Percentiles rank a stretch among this genome's conserved stretches.
phyloP scores from a whole-genome alignment of 2,888 invertebrate species.

The Drymonia ruficornis region DNA sequence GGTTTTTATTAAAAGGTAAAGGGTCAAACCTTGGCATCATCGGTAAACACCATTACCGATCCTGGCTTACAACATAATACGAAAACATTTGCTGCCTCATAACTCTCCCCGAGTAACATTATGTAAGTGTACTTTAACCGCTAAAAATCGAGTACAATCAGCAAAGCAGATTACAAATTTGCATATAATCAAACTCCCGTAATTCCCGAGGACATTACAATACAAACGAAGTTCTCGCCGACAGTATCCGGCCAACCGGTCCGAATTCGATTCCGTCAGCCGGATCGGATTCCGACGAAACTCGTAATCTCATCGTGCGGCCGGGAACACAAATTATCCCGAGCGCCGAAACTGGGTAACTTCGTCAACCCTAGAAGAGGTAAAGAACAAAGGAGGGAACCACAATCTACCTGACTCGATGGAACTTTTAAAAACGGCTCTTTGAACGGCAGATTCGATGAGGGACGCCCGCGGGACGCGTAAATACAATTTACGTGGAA shows the following conservation, averaged over 20 bases:
- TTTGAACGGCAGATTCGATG: constrained; percentile 80
- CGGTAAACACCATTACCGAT: too few relatives aligned
- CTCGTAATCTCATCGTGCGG: constrained; percentile 78
- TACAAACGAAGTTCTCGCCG: constrained; percentile 61
- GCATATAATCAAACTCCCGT: constrained; percentile 1
- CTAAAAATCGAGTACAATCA: constrained; percentile 8
- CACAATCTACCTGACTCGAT: constrained; percentile 79
- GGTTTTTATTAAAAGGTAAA: too few relatives aligned
- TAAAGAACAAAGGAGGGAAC: constrained; percentile 81
- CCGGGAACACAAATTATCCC: constrained; percentile 80
- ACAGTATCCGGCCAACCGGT: constrained; percentile 60
- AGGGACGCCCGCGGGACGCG: constrained; percentile 80
- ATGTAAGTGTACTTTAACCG: too few relatives aligned
- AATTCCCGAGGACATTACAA: constrained; percentile 46
- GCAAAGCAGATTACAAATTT: constrained; percentile 9
- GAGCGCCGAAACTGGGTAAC: constrained; percentile 78
- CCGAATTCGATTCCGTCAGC: constrained; percentile 68
- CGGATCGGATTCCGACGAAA: constrained; percentile 73
- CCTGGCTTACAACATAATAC: too few relatives aligned
- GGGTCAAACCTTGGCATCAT: too few relatives aligned
- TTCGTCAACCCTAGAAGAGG: constrained; percentile 80
- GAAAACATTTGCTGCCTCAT: too few relatives aligned
- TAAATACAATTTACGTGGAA: constrained; percentile 80
- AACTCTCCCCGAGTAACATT: too few relatives aligned
- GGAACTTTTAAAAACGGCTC: constrained; percentile 82